Evolutionary conservation across 2,888 invertebrate species (phyloP).

Genomic region (Drosophila anomelani): DNA sequence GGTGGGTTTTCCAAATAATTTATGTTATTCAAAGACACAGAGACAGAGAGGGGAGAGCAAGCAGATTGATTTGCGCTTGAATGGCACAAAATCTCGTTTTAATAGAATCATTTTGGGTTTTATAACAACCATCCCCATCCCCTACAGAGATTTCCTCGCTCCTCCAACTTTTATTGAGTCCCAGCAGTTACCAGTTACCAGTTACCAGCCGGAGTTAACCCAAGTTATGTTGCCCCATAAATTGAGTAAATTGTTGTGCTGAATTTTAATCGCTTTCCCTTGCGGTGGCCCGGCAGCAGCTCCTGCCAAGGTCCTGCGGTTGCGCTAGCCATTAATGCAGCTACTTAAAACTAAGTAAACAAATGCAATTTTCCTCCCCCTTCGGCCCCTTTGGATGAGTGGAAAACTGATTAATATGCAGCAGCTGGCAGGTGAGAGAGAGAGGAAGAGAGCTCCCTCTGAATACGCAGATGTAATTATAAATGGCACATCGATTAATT

Average conservation of each 20-base stretch:
- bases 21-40: conserved; percentile 52
- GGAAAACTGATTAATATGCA: conserved; percentile 21
- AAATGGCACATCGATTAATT: conserved; percentile 15
- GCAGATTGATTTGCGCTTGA: conserved; percentile 78
- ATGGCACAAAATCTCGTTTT: conserved; percentile 77
- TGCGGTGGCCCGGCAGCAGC: conserved; percentile 32
- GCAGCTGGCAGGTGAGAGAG: conserved; percentile 1
- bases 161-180: conserved; percentile 61
- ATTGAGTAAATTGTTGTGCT: conserved; percentile 70
- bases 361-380: conserved; percentile 22
- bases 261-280: conserved; percentile 68
- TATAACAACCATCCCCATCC: conserved; percentile 42
- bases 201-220: neutral
- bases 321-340: conserved; percentile 10
- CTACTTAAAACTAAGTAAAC: conserved; percentile 37
- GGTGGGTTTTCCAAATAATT: conserved; percentile 62
- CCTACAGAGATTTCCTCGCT: neutral
- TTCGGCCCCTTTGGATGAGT: neutral
- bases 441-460: neutral
- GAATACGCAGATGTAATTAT: conserved; percentile 14
- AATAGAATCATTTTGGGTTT: conserved; percentile 78
- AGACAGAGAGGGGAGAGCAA: neutral
- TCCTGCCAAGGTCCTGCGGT: conserved; percentile 6
- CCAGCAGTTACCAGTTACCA: conserved; percentile 24
- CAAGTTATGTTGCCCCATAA: conserved; percentile 69